Conservation (phyloP, 2,113 vertebrate genomes). For the Scytalopus superciliaris region DNA sequence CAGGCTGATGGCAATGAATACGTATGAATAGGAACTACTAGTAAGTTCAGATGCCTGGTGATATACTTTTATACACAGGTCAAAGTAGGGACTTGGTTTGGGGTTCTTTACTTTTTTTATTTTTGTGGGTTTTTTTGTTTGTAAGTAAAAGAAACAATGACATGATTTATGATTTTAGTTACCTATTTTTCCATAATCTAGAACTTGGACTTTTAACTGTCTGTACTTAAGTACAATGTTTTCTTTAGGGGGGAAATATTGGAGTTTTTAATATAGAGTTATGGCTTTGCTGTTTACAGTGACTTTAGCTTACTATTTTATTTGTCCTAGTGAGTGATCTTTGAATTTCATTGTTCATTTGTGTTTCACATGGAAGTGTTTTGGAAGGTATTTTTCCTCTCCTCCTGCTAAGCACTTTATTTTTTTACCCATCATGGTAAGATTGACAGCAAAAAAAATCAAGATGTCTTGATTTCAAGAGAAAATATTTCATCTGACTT, state of each 20-base stretch:
- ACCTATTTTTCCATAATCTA: not conserved
- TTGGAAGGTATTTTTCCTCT: not conserved
- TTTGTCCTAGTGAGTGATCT: not conserved
- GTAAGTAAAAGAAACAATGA: not conserved
- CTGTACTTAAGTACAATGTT: not conserved
- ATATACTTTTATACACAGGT: not conserved
- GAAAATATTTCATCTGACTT: not conserved
- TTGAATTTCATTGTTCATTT: not conserved
- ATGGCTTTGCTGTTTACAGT: not conserved
- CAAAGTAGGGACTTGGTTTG: not conserved
- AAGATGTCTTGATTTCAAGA: not conserved
- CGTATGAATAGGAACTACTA: not conserved
- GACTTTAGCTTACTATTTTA: not conserved
- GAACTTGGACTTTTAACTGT: not conserved
- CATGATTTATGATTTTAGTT: not conserved
- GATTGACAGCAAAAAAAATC: not conserved
- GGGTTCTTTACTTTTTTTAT: not conserved
- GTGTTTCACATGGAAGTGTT: not conserved
- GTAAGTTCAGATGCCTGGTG: not conserved
- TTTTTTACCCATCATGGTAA: not conserved
- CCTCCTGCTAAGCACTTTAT: not conserved
- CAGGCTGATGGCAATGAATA: not conserved
- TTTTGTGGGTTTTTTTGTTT: not conserved
- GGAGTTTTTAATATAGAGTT: not conserved
- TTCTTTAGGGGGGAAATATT: not conserved